These are phyloP conservation scores for Eumerus sabulonum DNA, from an alignment of 2,888 invertebrate genomes.

Conservation along the genomic window DNA sequence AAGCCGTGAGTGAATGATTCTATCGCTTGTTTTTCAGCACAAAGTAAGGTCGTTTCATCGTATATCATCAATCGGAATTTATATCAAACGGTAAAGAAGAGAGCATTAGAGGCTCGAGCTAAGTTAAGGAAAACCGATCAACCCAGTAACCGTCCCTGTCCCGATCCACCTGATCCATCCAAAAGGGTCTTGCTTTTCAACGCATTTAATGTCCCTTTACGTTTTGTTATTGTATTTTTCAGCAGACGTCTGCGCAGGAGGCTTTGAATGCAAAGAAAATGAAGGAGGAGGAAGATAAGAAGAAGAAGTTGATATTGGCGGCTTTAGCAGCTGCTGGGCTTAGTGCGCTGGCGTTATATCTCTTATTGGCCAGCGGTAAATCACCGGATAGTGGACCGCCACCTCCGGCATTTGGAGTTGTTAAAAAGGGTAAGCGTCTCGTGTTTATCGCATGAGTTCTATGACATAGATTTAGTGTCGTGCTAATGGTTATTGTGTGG, in stretches of 20 bases:
- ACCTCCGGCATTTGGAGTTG: not conserved
- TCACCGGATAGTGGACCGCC: not conserved
- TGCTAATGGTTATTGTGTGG: no score
- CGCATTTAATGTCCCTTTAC: constrained; percentile 2
- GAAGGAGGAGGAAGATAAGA: no score
- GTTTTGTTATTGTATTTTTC: constrained; percentile 1
- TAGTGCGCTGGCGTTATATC: constrained; percentile 9
- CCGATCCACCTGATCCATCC: constrained; percentile 4
- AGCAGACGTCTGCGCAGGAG: no score
- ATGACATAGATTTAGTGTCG: no score
- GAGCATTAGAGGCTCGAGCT: constrained; percentile 75
- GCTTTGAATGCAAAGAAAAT: constrained; percentile 12
- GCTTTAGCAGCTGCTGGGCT: constrained; percentile 30
- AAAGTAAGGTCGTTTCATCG: constrained; percentile 25
- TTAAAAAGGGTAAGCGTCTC: constrained; percentile 21
- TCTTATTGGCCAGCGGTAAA: not conserved
- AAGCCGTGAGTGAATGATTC: constrained; percentile 52
- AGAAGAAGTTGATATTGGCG: constrained; percentile 20
- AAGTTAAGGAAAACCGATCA: constrained; percentile 74
- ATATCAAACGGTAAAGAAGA: constrained; percentile 77
- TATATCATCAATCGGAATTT: constrained; percentile 64
- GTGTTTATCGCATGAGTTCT: not conserved
- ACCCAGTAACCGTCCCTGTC: constrained; percentile 72
- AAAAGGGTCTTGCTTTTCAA: constrained; percentile 30
- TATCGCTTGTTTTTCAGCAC: constrained; percentile 31